These are phyloP conservation scores for Microcebus lehilahytsara DNA, from an alignment of 2,113 vertebrate genomes.

Conservation along the genomic window DNA sequence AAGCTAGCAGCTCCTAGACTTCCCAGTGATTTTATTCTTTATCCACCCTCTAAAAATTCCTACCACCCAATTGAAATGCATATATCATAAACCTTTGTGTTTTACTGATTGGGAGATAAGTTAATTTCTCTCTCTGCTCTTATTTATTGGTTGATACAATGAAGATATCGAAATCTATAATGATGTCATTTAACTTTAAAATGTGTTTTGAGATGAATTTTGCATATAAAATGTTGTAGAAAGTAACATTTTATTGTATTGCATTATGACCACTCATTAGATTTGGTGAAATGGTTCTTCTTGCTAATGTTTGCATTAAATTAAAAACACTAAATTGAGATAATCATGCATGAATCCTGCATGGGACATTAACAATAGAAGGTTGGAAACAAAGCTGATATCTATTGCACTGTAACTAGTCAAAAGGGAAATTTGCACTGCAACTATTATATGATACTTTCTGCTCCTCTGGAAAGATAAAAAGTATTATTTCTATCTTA, in stretches of 20 bases:
- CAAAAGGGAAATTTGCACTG: not conserved
- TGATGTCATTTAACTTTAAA: constrained; percentile 37
- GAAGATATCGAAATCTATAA: not conserved
- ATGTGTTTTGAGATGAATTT: constrained; percentile 38
- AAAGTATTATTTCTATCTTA: not conserved
- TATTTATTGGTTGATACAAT: not conserved
- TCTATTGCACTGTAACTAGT: constrained; percentile 9
- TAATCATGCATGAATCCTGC: constrained; percentile 57
- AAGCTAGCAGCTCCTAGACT: not conserved
- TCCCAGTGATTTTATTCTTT: not conserved
- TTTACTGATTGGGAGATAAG: not conserved
- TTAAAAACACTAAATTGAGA: constrained; percentile 69
- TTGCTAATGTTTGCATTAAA: constrained; percentile 64
- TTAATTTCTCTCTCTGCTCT: not conserved
- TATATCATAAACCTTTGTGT: not conserved
- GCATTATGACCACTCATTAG: constrained; percentile 49
- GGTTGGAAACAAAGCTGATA: not conserved
- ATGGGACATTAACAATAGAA: constrained; percentile 50
- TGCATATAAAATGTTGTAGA: not conserved
- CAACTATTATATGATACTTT: constrained; percentile 30
- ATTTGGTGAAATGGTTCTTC: constrained; percentile 36
- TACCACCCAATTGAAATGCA: not conserved
- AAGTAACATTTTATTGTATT: constrained; percentile 23
- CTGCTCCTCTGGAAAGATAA: constrained; percentile 20
- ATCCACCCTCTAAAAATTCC: not conserved